These are phyloP conservation scores for Neolamprologus sp. DNA, from an alignment of 2,113 vertebrate genomes.

Conservation along the genomic window DNA sequence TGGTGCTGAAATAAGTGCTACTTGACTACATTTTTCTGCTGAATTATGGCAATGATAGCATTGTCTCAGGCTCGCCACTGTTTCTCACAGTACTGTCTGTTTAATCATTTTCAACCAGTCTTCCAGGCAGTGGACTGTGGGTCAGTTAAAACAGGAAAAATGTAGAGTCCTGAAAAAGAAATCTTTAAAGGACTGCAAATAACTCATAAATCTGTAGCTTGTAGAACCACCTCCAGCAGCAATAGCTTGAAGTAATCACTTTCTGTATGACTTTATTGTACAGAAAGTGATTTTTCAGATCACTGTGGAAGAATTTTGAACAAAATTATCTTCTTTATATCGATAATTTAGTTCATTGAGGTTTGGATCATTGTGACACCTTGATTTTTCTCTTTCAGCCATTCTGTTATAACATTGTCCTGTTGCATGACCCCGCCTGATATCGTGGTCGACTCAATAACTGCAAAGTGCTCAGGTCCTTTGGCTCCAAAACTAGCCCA, in stretches of 20 bases:
- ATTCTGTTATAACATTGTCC: not conserved
- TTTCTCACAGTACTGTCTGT: not conserved
- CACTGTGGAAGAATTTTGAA: not conserved
- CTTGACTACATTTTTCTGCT: not conserved
- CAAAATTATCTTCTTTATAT: not conserved
- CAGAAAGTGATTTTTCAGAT: not conserved
- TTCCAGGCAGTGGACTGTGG: fast-evolving
- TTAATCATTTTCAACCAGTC: not conserved
- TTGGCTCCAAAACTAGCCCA: not conserved
- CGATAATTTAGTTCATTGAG: not conserved
- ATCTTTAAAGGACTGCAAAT: not conserved
- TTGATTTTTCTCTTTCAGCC: not conserved
- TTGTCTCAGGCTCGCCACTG: not conserved
- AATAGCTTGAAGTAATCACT: not conserved
- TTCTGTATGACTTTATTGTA: not conserved
- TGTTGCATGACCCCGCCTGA: not conserved
- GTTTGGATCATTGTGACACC: not conserved
- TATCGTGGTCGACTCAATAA: fast-evolving
- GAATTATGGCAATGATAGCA: not conserved
- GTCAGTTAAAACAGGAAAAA: not conserved
- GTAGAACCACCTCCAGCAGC: not conserved
- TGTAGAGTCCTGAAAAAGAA: not conserved
- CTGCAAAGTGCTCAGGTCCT: not conserved
- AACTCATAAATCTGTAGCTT: not conserved
- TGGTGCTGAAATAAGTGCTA: not conserved